Evolutionary conservation across 2,113 vertebrate genomes (phyloP).

Genomic region (Cephalopholis sonnerati): DNA sequence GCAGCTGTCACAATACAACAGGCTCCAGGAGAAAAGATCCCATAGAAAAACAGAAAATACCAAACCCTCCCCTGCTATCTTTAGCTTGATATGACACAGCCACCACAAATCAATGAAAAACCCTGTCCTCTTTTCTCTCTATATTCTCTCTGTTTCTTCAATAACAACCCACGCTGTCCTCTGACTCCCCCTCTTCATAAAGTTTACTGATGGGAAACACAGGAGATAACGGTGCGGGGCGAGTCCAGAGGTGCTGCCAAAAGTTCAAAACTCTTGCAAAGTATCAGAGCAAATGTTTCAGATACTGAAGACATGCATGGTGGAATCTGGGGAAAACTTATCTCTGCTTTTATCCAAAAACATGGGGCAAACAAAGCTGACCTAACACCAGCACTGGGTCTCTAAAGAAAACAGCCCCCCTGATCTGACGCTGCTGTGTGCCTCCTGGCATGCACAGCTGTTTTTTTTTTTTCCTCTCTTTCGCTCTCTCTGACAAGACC

Average conservation of each 20-base stretch:
- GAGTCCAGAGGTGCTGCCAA: conserved; percentile 15
- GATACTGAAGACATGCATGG: not conserved
- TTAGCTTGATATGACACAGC: conserved; percentile 68
- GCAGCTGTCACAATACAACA: conserved; percentile 84
- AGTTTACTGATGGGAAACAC: conserved; percentile 21
- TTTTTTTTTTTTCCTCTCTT: conserved; percentile 28
- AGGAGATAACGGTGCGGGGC: conserved; percentile 7
- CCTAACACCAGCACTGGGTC: conserved; percentile 29
- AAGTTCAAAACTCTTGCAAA: conserved; percentile 30
- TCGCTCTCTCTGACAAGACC: conserved; percentile 47
- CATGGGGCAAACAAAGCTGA: conserved; percentile 43
- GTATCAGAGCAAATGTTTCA: conserved; percentile 6
- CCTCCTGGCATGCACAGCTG: conserved; percentile 71
- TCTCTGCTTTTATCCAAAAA: conserved; percentile 42
- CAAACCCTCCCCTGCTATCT: conserved; percentile 74
- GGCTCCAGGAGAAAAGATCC: conserved; percentile 60
- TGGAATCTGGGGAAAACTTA: conserved; percentile 33
- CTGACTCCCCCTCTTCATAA: conserved; percentile 11
- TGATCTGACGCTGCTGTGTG: conserved; percentile 38
- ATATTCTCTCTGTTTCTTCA: conserved; percentile 8
- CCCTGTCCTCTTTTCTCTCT: not conserved
- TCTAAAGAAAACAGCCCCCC: conserved; percentile 46
- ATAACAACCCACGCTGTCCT: conserved; percentile 37
- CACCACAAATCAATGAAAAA: conserved; percentile 56
- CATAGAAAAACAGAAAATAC: conserved; percentile 77